These are phyloP conservation scores for Neomorphus geoffroyi DNA, from an alignment of 2,797 vertebrate genomes.

Conservation along the genomic window DNA sequence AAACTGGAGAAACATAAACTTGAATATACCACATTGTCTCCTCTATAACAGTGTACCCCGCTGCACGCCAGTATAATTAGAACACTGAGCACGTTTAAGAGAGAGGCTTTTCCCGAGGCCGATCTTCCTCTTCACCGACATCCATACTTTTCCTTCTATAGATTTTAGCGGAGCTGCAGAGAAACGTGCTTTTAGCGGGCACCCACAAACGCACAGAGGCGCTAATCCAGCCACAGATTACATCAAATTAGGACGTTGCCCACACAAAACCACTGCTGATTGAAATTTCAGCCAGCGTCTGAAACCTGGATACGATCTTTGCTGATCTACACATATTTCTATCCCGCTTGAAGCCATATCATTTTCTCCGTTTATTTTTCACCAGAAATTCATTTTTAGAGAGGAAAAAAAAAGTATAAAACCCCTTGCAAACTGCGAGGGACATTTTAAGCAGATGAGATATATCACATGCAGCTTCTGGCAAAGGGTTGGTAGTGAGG, in stretches of 20 bases:
- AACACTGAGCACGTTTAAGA: not conserved
- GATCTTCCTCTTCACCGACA: not conserved
- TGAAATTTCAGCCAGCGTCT: slow-evolving; percentile 21
- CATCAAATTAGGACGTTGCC: slow-evolving; percentile 18
- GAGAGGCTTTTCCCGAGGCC: not conserved
- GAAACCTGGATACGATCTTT: not conserved
- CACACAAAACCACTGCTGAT: not conserved
- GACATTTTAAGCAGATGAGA: not conserved
- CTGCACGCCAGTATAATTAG: not conserved
- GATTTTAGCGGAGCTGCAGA: not conserved
- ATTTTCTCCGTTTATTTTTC: slow-evolving; percentile 7
- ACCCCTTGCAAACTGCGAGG: not conserved
- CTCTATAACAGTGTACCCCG: accelerated
- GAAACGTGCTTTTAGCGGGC: not conserved
- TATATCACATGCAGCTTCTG: not conserved
- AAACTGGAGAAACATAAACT: not conserved
- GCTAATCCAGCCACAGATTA: slow-evolving; percentile 38
- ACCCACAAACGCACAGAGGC: not conserved
- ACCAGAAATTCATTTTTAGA: not conserved
- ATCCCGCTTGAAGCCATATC: not conserved
- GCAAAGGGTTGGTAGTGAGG: not conserved
- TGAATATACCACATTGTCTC: not conserved
- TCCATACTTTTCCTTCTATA: not conserved
- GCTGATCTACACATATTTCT: slow-evolving; percentile 43
- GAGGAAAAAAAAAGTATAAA: not conserved